Evolutionary conservation across 1,140 invertebrate species (phyloP), one percentile per base, ranked within the genome.

Genomic region (Gryllus bimaculatus): DNA sequence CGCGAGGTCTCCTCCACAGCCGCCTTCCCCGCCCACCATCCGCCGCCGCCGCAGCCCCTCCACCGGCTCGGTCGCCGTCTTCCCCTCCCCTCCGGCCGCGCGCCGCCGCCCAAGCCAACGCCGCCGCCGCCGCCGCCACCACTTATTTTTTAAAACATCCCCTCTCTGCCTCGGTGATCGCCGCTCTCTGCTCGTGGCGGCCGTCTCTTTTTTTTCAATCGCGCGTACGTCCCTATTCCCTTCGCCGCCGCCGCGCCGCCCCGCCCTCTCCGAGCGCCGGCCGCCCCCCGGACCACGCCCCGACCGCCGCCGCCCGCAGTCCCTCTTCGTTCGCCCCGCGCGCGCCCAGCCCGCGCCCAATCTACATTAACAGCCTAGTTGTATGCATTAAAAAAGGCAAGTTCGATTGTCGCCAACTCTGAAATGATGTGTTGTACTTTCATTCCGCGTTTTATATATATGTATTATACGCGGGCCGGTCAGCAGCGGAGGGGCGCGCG

Each of bases 211-310:
- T 66, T 66, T 66, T 66, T 7, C 54, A 66, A 66, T 66, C 54
- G 54, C 54, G 54, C 54, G 54, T 66, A 10, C 54, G 81, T 79
- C 74, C 81, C 79, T 81, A 76, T 78, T 82, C 83, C 79, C 79
- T 81, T 81, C 80, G 75, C 80, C 82, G 74, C 81, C 81, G 75
- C 79, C 76, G 74, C 80, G 75, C 80, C 80, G 80, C 78, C 80
- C 79, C 79, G 20, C 81, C 81, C 82, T 81, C 81, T 81, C 82
- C 77, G 81, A 76, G 78, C 79, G 78, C 78, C 21, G 47, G 76
- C 78, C 75, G 49, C 74, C 75, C 77, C 74, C 39, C 48, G 78
- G 76, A 80, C 79, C 81, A 84, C 83, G 84, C 82, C 84, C 26
- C 82, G 83, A 81, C 82, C 81, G 80, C 81, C 82, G 80, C 79